phyloP scores from a whole-genome alignment of 2,888 invertebrate species.

The Epistrophella euchroma region DNA sequence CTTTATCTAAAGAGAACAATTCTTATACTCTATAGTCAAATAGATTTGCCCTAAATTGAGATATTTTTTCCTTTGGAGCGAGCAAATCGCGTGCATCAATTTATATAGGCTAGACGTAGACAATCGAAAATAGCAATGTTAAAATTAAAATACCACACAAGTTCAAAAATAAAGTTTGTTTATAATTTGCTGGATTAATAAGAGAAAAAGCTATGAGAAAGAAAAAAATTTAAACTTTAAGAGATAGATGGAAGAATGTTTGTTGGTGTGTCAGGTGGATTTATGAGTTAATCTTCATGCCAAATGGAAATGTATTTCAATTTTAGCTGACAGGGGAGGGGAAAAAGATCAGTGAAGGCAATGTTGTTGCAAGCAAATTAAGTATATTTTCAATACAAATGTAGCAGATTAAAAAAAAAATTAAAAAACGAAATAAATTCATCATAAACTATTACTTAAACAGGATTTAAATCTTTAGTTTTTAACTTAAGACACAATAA shows the following conservation, averaged over 20 bases:
- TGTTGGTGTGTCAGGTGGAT: conserved; percentile 48
- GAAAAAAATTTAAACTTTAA: background rate
- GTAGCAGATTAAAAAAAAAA: background rate
- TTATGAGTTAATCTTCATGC: conserved; percentile 52
- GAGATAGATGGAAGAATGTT: background rate
- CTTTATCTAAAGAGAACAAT: background rate
- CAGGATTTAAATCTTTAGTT: too few relatives aligned
- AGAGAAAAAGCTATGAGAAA: background rate
- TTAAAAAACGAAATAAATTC: background rate
- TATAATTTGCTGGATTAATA: background rate
- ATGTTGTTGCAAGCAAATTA: background rate
- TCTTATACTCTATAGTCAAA: background rate
- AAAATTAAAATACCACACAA: conserved; percentile 23
- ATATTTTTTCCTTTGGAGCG: conserved; percentile 50
- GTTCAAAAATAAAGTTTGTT: conserved; percentile 26
- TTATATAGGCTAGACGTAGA: conserved; percentile 15
- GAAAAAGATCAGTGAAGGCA: background rate
- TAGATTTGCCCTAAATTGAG: conserved; percentile 50
- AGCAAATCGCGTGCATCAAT: conserved; percentile 49
- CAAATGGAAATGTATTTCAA: conserved; percentile 26
- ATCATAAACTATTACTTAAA: too few relatives aligned
- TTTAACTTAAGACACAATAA: too few relatives aligned
- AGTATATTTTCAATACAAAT: background rate
- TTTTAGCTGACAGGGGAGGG: background rate
- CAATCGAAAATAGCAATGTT: background rate